A percentile compares a stretch with the other conserved stretches of the same genome.
Conservation (phyloP, 2,797 vertebrate species). For the Pseudotriccus pelzelni region DNA sequence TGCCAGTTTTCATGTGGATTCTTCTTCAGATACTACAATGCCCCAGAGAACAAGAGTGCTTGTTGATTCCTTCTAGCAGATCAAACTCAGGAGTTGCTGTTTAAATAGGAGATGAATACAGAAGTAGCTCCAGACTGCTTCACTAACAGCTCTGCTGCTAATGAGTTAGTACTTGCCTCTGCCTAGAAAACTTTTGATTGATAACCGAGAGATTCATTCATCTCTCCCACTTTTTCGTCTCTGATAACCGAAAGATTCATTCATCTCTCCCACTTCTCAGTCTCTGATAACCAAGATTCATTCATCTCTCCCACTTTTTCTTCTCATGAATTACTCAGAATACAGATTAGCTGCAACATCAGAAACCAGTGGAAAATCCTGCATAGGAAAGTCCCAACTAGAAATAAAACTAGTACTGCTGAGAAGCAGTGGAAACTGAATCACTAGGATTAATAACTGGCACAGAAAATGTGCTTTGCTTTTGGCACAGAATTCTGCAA, state of each 20-base stretch:
- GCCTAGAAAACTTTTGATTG: constrained; percentile 32
- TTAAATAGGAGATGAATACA: not conserved
- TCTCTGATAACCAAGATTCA: not conserved
- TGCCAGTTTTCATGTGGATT: not conserved
- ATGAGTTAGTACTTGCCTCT: not conserved
- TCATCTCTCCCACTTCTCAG: not conserved
- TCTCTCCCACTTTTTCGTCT: not conserved
- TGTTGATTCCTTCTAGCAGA: not conserved
- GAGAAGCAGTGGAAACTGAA: not conserved
- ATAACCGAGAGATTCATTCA: constrained; percentile 15
- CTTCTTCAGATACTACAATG: not conserved
- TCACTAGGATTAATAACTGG: not conserved
- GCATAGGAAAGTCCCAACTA: not conserved
- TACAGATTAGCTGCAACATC: not conserved
- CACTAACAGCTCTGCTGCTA: not conserved
- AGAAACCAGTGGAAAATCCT: not conserved
- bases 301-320: constrained; percentile 35
- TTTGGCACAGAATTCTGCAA: not conserved
- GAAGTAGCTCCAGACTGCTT: not conserved
- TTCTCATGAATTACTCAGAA: constrained; percentile 8
- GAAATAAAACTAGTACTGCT: not conserved
- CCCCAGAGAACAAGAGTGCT: not conserved
- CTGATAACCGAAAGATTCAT: not conserved
- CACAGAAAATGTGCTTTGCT: not conserved
- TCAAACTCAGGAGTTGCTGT: not conserved